These are phyloP conservation scores for Lutjanus argentimaculatus DNA, from an alignment of 2,797 vertebrate species.

Conservation along the genomic window DNA sequence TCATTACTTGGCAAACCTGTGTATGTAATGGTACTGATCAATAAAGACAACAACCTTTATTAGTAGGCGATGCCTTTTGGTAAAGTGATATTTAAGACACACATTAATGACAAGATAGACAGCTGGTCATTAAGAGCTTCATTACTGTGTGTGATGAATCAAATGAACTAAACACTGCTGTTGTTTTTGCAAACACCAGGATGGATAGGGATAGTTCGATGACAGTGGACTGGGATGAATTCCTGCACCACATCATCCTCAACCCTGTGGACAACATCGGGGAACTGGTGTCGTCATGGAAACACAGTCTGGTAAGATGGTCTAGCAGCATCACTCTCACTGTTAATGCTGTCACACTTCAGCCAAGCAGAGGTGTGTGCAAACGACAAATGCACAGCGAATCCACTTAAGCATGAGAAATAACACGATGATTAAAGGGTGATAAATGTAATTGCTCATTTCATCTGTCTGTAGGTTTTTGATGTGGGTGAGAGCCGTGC, in stretches of 20 bases:
- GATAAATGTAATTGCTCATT: background rate
- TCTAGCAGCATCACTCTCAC: background rate
- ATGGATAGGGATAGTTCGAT: slow-evolving; percentile 86
- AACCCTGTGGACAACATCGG: slow-evolving; percentile 84
- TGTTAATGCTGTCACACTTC: background rate
- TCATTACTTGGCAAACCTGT: too few species aligned
- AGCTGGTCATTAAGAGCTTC: background rate
- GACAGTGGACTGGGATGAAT: slow-evolving; percentile 87
- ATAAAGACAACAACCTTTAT: background rate
- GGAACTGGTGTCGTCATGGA: slow-evolving; percentile 87
- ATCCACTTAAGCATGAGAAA: slow-evolving; percentile 2
- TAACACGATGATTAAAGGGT: background rate
- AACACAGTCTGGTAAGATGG: slow-evolving; percentile 80
- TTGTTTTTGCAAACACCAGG: slow-evolving; percentile 62
- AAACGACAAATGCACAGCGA: background rate
- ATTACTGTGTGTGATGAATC: background rate
- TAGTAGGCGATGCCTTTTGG: background rate
- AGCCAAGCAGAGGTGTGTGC: slow-evolving; percentile 8
- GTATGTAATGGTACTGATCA: background rate
- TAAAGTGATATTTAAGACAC: background rate
- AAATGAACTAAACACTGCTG: background rate
- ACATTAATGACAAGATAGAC: background rate
- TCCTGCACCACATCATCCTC: slow-evolving; percentile 84
- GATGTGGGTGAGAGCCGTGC: slow-evolving; percentile 86
- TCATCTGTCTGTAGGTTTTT: slow-evolving; percentile 75